Evolutionary conservation across 2,113 vertebrate species (phyloP), one percentile per base, ranked within the genome.

Genomic region (Silurus asotus): DNA sequence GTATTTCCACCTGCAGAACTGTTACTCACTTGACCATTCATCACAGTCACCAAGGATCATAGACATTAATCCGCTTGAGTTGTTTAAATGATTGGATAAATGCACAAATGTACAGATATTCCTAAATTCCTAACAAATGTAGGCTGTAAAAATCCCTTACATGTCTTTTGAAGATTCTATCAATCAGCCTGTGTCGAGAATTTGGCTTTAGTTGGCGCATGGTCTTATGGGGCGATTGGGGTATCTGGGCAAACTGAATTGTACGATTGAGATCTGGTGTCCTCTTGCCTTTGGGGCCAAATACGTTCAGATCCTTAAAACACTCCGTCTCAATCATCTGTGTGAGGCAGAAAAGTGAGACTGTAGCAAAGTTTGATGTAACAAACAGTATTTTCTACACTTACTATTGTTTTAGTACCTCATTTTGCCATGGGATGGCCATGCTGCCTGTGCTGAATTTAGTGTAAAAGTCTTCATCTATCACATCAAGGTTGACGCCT

Each of bases 301-400:
- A 97, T 19, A 91, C 19, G 2, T 97, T 97, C 70, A 97, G 93
- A 83, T 96, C 96, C 80, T 89, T 92, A 88, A 96, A 97, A 84
- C 96, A 97, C 55, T 94, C 95, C 0, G 93, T 96, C 77, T 96
- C 96, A 1, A 97, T 96, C 87, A 97, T 92, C 96, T 97, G 48
- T 6, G 53, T 23, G 10, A 53, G 55, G 14, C 20, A 10, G 55
- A 45, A n/a, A 19, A 56, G 51, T n/a, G 6, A 64, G 58, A 61
- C 14, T 45, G 49, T 48, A 55, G 9, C 58, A 17, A 4, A 25
- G 69, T 49, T 19, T 37, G 28, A 65, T 10, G 8, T 20, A 45
- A 45, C 11, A 14, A 17, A 19, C 0, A 13, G 9, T 55, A 14
- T 86, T n/a, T 62, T n/a, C 8, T 53, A 8, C 80, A 28, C 49